Base-by-base conservation (phyloP, 2,797 vertebrate genomes). In the Enteromius mattozi region DNA sequence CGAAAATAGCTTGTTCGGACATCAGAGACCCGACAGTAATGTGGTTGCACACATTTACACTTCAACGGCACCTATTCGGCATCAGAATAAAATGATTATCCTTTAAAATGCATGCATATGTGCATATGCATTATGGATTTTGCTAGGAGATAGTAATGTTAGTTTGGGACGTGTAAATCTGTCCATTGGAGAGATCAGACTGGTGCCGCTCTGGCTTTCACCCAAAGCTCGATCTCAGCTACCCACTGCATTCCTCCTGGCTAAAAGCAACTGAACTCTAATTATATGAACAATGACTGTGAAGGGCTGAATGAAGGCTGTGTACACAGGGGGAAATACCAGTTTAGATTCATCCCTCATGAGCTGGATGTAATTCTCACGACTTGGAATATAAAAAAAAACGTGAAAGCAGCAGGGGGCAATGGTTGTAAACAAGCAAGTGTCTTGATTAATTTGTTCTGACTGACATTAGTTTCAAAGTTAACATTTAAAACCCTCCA, bases 301-400 rank as follows among this genome's bases (percentile, higher is more conserved):
- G 56, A 33, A n/a, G 37, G 74, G 37, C 80, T 30, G 83, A 80
- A 71, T 84, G 24, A 76, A 63, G 70, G 63, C 56, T 37, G 16
- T 78, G 85, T 76, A 70, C 76, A 61, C 56, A 61, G 83, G 35
- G 77, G 81, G 81, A 88, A 85, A 88, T 82, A 51, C 81, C 85
- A 88, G 65, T 68, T 59, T 77, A 19, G 68, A 76, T 56, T 45
- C 66, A 33, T 70, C 74, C 3, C 24, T 51, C 77, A 16, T 49
- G 49, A 33, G n/a, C 47, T 33, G 24, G 40, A 54, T 47, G 27
- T 37, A 40, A 45, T 69, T 79, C 71, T 40, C 74, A n/a, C 42
- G 19, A 59, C 61, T 83, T 54, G 9, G 24, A 85, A 80, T 78
- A 65, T 78, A 84, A 86, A 78, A 83, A 61, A 47, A 72, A 61